These are phyloP conservation scores for Dinocampus coccinellae DNA, from an alignment of 2,888 invertebrate species.

Conservation along the genomic window DNA sequence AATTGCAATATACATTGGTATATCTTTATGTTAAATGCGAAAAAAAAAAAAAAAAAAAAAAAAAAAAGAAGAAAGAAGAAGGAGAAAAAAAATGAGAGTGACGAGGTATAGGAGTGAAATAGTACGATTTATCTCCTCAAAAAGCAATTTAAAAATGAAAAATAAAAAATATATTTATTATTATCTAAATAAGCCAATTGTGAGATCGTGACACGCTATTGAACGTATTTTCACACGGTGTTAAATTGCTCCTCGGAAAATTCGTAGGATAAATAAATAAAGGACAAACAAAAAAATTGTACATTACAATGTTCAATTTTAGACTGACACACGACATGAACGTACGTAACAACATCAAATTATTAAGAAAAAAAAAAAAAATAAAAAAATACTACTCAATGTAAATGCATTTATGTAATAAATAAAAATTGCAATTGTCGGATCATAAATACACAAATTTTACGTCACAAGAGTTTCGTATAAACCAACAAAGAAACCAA, in stretches of 20 bases:
- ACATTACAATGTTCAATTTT: neutral
- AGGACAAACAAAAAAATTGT: neutral
- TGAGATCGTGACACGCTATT: slow-evolving; percentile 18
- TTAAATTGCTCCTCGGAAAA: neutral
- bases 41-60: neutral
- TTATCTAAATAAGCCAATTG: neutral
- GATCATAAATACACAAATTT: neutral
- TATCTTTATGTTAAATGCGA: neutral
- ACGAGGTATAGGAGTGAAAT: no score
- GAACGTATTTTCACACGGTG: neutral
- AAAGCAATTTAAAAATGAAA: slow-evolving; percentile 14
- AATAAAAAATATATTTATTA: slow-evolving; percentile 9
- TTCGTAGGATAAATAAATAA: neutral
- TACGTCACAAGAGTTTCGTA: neutral
- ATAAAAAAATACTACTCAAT: no score
- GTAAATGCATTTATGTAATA: neutral
- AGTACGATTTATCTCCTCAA: slow-evolving; percentile 11
- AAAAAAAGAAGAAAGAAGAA: neutral
- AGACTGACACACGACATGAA: neutral
- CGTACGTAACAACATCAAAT: neutral
- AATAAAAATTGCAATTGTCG: neutral
- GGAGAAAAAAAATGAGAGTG: neutral
- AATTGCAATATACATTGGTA: neutral
- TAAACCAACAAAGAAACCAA: neutral
- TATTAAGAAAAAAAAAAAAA: neutral